Conservation (phyloP, 2,888 invertebrate genomes). For the Arrhopalites spinosus region DNA sequence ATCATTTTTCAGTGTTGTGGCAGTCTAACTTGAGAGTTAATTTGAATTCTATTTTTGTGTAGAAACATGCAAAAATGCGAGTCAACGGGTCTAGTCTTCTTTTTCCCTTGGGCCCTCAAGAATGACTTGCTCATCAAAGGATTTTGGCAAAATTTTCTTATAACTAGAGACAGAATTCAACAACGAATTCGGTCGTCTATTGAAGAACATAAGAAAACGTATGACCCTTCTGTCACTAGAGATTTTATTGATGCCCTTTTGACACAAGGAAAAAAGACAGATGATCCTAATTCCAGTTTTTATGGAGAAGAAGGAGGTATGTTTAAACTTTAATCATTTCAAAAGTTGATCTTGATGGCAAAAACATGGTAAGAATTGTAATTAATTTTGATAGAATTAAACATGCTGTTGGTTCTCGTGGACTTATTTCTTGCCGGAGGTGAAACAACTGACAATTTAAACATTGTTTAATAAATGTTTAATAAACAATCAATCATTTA, state of each 20-base stretch:
- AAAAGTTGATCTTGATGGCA: not conserved
- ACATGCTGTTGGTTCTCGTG: conserved; percentile 50
- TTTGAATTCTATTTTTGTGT: not conserved
- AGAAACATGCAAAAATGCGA: conserved; percentile 52
- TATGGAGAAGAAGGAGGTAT: conserved; percentile 54
- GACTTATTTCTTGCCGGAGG: conserved; percentile 56
- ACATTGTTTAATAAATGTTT: too few species aligned
- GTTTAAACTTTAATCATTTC: not conserved
- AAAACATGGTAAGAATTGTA: not conserved
- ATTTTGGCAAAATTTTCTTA: conserved; percentile 52
- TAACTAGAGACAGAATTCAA: conserved; percentile 49
- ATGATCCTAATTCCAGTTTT: conserved; percentile 53
- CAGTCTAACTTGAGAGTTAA: not conserved
- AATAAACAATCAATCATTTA: too few species aligned
- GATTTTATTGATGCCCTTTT: conserved; percentile 55
- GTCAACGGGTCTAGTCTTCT: conserved; percentile 50
- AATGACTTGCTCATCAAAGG: conserved; percentile 53
- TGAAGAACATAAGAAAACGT: conserved; percentile 51
- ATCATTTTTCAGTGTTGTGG: too few species aligned
- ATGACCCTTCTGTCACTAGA: conserved; percentile 43
- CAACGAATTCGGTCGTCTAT: conserved; percentile 45
- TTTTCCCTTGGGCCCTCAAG: conserved; percentile 52
- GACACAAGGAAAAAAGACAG: conserved; percentile 44
- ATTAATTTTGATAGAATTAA: conserved; percentile 45
- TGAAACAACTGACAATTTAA: conserved; percentile 46